Base-by-base conservation (phyloP, 2,888 invertebrate species). In the Nemoura dubitans region DNA sequence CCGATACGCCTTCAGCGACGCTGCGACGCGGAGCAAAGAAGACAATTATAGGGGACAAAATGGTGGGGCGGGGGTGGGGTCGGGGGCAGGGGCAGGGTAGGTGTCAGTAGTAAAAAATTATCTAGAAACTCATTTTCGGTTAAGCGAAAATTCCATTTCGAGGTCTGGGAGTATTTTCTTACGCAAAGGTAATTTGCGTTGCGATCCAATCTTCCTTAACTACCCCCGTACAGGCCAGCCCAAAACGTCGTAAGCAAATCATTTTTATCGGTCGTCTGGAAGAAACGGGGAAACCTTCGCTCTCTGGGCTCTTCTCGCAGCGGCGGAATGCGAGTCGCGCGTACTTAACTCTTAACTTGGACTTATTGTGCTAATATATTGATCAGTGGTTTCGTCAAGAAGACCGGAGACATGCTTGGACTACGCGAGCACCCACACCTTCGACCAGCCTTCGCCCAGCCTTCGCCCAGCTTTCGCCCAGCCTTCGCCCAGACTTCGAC, bases 181-280 rank as follows among this genome's bases (percentile, higher is more conserved):
- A 59, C 42, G 84, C 80, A 87, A 85, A 85, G 87, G 86, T 85
- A 87, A 86, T 86, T 85, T 87, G 84, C 84, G 85, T 86, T 83
- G 77, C 83, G 86, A 86, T 86, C 87, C 83, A 86, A 86, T 86
- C 83, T 87, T 85, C 86, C 85, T 81, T 87, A 87, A 87, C 87
- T 86, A 76, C 87, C 84, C 59, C 81, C 86, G 84, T 78, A 84
- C 85, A 84, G 27, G 80, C 77, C 26, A 25, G 59, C n/a, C 25
- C 84, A 43, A 28, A 84, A 84, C 28, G n/a, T 27, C 30, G 81
- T 81, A 28, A 81, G 30, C 81, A 28, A 30, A 28, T 81, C n/a
- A 81, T 81, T 30, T 81, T 81, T 81, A 29, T 21, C 10, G 5
- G 14, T 78, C 2, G 21, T 59, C 21, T 21, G 59, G 16, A 21